phyloP scores from a whole-genome alignment of 2,797 vertebrate genomes.

The Morus bassanus region DNA sequence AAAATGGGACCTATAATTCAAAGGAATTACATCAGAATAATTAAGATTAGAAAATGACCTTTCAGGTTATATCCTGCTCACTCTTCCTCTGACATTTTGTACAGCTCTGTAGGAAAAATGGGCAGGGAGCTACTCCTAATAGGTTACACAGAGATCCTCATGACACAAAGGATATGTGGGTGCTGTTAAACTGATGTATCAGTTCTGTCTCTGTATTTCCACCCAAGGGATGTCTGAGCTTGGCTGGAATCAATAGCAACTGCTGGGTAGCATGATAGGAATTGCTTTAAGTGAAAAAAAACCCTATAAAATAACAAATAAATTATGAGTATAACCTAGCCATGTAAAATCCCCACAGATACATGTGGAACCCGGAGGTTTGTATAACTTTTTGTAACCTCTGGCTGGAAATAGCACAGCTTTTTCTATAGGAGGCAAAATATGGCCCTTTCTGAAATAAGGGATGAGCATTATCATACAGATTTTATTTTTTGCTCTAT shows the following conservation, averaged over 20 bases:
- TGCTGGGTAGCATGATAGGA: neutral
- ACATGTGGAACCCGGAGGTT: neutral
- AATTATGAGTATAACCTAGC: neutral
- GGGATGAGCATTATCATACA: accelerated
- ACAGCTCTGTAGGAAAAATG: neutral
- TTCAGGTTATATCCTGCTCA: neutral
- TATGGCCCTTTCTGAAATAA: neutral
- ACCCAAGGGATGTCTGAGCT: neutral
- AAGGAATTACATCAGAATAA: slow-evolving; percentile 18
- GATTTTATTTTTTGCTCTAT: neutral
- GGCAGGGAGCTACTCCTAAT: neutral
- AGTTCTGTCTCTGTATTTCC: neutral
- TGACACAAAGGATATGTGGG: neutral
- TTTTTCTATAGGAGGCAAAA: neutral
- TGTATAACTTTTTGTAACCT: neutral
- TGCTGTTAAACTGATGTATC: neutral
- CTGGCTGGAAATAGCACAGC: neutral
- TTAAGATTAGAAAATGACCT: neutral
- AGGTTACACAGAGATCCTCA: neutral
- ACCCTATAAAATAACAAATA: neutral
- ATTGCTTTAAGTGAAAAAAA: neutral
- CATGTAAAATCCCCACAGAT: neutral
- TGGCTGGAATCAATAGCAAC: neutral
- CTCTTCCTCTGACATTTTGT: neutral
- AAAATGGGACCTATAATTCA: slow-evolving; percentile 8